These are phyloP conservation scores for Onchidella celtica DNA, from an alignment of 2,888 invertebrate genomes.

Conservation along the genomic window DNA sequence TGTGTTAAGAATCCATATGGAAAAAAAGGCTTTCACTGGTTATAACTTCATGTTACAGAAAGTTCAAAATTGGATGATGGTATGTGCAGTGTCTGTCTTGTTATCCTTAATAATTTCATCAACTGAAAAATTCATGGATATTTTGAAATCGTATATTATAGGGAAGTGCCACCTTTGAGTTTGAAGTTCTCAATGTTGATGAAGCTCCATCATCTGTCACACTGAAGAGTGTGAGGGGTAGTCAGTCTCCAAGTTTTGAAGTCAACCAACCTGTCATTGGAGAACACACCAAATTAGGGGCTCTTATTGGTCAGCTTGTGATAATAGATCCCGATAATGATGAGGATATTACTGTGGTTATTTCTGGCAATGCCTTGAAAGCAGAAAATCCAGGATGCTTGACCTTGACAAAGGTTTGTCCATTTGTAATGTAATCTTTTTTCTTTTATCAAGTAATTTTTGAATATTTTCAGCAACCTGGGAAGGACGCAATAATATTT, in stretches of 20 bases:
- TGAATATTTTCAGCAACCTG: too few species aligned
- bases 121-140: too few species aligned
- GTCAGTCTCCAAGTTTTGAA: not conserved
- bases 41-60: too few species aligned
- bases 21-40: too few species aligned
- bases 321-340: constrained; percentile 32
- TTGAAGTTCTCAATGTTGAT: constrained; percentile 57
- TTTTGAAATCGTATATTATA: too few species aligned
- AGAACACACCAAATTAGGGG: constrained; percentile 22
- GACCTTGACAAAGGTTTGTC: constrained; percentile 15
- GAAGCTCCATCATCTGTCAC: constrained; percentile 55
- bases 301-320: constrained; percentile 29
- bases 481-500: too few species aligned
- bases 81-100: too few species aligned
- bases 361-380: not conserved
- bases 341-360: constrained; percentile 21
- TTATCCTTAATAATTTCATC: too few species aligned
- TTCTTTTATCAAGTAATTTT: not conserved
- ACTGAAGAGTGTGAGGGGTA: constrained; percentile 19
- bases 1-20: too few species aligned
- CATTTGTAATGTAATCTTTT: not conserved
- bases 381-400: constrained; percentile 24
- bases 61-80: too few species aligned
- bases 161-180: constrained; percentile 44
- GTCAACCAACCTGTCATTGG: constrained; percentile 32